Evolutionary conservation across 2,888 invertebrate species (phyloP).

Genomic region (Sarcophaga subvicina): DNA sequence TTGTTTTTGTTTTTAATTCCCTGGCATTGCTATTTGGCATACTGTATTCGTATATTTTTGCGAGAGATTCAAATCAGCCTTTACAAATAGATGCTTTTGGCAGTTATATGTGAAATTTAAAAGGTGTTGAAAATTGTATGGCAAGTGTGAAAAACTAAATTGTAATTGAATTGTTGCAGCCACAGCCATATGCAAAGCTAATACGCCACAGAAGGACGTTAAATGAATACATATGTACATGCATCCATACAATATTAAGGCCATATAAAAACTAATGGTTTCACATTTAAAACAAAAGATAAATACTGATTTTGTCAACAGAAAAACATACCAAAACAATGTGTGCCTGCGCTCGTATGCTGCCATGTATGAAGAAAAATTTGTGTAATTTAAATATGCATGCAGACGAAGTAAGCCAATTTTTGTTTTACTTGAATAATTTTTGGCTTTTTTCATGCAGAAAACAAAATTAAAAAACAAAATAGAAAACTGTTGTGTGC

Average conservation of each 20-base stretch:
- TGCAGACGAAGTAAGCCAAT: neutral
- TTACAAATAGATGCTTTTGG: constrained; percentile 77
- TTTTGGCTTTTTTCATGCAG: neutral
- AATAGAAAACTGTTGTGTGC: neutral
- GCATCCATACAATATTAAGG: constrained; percentile 6
- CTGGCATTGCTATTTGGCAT: constrained; percentile 68
- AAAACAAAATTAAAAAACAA: constrained; percentile 1
- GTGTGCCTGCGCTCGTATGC: too few species aligned
- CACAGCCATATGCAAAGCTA: neutral
- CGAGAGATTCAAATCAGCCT: constrained; percentile 65
- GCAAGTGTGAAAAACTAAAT: constrained; percentile 69
- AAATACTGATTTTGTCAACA: constrained; percentile 50
- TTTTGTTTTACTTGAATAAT: neutral
- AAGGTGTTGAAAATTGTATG: constrained; percentile 77
- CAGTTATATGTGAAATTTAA: constrained; percentile 80
- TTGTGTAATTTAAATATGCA: neutral
- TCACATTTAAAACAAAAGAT: constrained; percentile 62
- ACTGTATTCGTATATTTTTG: constrained; percentile 11
- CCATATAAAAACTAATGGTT: constrained; percentile 56
- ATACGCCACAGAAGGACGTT: constrained; percentile 8
- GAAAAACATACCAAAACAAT: neutral
- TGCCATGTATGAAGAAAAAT: neutral
- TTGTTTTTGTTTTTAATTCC: constrained; percentile 69
- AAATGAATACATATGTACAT: constrained; percentile 15
- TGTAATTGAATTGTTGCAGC: constrained; percentile 67